These are phyloP conservation scores for Cheilosia variabilis DNA, from an alignment of 2,888 invertebrate genomes.

Conservation along the genomic window DNA sequence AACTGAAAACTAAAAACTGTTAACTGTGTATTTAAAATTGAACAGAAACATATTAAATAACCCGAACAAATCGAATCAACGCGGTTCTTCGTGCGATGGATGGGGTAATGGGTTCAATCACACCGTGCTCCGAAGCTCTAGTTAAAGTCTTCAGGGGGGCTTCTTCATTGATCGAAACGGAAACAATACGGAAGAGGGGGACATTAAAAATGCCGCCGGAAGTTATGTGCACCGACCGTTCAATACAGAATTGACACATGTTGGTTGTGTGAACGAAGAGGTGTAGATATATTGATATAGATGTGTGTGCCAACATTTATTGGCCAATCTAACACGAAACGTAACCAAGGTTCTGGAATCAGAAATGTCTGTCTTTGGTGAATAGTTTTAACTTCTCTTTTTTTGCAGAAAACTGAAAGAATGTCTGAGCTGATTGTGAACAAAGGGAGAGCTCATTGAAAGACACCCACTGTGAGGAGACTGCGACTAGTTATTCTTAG, in stretches of 20 bases:
- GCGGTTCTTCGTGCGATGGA: constrained; percentile 14
- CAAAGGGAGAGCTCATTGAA: constrained; percentile 29
- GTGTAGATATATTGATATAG: neutral
- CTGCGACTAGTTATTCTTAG: neutral
- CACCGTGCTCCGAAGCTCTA: constrained; percentile 23
- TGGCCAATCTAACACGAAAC: constrained; percentile 27
- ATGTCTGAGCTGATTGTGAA: constrained; percentile 33
- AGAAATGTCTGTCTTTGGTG: neutral
- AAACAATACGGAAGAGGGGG: constrained; percentile 59
- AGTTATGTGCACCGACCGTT: constrained; percentile 74
- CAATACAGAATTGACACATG: constrained; percentile 36
- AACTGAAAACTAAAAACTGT: constrained; percentile 25
- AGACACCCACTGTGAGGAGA: constrained; percentile 32
- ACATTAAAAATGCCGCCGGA: constrained; percentile 58
- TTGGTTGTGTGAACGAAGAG: neutral
- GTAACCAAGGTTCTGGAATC: constrained; percentile 20
- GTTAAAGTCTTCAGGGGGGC: constrained; percentile 10
- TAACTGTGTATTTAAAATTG: constrained; percentile 8
- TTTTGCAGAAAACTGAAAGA: neutral
- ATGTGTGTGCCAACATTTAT: constrained; percentile 13
- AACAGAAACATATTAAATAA: constrained; percentile 17
- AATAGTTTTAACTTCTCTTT: neutral
- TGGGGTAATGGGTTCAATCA: constrained; percentile 58
- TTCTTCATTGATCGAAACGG: constrained; percentile 58
- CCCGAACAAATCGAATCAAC: constrained; percentile 17